Evolutionary conservation across 2,113 vertebrate genomes (phyloP).

Genomic region (Syngnathus typhle): DNA sequence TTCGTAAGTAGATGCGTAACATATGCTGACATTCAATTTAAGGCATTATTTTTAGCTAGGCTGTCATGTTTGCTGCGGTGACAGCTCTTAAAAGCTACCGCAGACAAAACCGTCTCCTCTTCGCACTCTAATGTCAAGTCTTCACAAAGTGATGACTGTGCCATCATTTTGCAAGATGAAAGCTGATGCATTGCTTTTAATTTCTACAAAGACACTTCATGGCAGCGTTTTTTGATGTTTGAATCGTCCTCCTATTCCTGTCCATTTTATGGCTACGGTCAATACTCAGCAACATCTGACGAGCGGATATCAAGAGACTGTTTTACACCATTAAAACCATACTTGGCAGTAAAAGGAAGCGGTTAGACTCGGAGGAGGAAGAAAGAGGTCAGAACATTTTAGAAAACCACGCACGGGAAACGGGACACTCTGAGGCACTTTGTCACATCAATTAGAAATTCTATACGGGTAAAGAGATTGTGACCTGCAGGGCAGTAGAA

Average conservation of each 20-base stretch:
- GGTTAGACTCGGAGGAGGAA: slow-evolving; percentile 18
- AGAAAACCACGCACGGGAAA: slow-evolving; percentile 61
- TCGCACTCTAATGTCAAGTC: slow-evolving; percentile 56
- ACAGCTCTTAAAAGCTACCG: slow-evolving; percentile 64
- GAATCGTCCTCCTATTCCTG: slow-evolving; percentile 48
- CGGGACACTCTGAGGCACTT: slow-evolving; percentile 60
- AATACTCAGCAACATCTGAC: slow-evolving; percentile 56
- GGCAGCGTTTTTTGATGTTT: slow-evolving; percentile 54
- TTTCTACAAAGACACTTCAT: slow-evolving; percentile 48
- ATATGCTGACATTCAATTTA: slow-evolving; percentile 61
- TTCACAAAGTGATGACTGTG: slow-evolving; percentile 51
- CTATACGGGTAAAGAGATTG: slow-evolving; percentile 58
- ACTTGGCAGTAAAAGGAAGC: slow-evolving; percentile 46
- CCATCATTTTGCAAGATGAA: slow-evolving; percentile 70
- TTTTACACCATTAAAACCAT: slow-evolving; percentile 48
- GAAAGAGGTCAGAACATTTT: slow-evolving; percentile 49
- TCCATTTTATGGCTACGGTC: slow-evolving; percentile 44
- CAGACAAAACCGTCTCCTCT: slow-evolving; percentile 50
- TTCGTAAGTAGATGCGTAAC: slow-evolving; percentile 64
- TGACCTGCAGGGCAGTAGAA: slow-evolving; percentile 46
- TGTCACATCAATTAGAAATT: slow-evolving; percentile 70
- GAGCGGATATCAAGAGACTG: slow-evolving; percentile 51
- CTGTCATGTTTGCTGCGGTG: slow-evolving; percentile 56
- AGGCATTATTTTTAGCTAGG: slow-evolving; percentile 63
- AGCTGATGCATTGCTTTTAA: slow-evolving; percentile 53